Percentiles rank a stretch among this genome's conserved stretches.
Conservation (phyloP, 2,888 invertebrate species). For the Ennomos erosarius region DNA sequence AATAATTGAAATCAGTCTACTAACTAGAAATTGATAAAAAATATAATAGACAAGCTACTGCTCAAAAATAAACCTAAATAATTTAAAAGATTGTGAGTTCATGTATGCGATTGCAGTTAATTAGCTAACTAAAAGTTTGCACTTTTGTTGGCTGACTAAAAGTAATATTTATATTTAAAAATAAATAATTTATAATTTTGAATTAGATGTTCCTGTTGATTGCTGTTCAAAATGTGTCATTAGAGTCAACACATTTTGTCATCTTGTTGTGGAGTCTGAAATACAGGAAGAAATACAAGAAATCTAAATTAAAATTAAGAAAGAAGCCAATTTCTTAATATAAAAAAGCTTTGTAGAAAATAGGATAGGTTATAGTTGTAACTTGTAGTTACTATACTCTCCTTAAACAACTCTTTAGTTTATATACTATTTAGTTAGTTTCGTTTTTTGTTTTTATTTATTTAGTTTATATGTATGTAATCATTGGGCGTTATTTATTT, state of each 20-base stretch:
- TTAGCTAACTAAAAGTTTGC: slow-evolving; percentile 6
- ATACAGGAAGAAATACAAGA: slow-evolving; percentile 39
- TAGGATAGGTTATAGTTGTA: too few species aligned
- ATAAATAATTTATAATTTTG: slow-evolving; percentile 18
- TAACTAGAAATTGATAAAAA: neutral
- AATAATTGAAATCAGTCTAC: slow-evolving; percentile 5
- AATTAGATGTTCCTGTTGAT: slow-evolving; percentile 8
- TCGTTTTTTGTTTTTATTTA: too few species aligned
- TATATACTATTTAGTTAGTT: too few species aligned
- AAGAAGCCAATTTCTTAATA: too few species aligned
- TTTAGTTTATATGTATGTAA: too few species aligned
- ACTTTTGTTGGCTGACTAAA: slow-evolving; percentile 3
- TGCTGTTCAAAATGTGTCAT: slow-evolving; percentile 12
- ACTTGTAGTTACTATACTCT: too few species aligned
- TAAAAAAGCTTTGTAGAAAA: too few species aligned
- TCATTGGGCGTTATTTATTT: too few species aligned
- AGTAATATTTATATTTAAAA: slow-evolving; percentile 12
- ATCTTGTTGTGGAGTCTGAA: slow-evolving; percentile 80
- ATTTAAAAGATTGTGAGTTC: slow-evolving; percentile 2
- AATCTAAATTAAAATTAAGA: neutral
- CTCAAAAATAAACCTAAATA: neutral
- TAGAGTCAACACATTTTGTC: slow-evolving; percentile 51
- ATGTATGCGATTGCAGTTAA: too few species aligned
- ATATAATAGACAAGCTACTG: neutral
- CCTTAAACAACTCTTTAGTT: too few species aligned